Evolutionary conservation across 2,113 vertebrate species (phyloP).

Genomic region (Phoenicopterus ruber): DNA sequence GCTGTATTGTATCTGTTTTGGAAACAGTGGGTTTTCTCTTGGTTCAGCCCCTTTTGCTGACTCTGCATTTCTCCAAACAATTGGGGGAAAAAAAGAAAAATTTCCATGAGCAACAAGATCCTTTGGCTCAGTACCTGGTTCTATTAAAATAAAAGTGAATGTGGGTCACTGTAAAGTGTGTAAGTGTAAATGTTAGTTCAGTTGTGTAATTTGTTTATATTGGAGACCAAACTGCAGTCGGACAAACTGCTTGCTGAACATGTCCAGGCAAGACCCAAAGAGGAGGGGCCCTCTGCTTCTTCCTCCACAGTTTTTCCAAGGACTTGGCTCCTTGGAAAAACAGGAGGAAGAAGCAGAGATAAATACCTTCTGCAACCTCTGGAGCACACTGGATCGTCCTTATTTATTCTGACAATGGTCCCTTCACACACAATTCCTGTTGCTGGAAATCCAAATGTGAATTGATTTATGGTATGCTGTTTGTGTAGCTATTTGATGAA

Average conservation of each 20-base stretch:
- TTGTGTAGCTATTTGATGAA: background rate
- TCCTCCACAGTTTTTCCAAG: background rate
- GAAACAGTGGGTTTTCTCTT: background rate
- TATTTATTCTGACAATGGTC: background rate
- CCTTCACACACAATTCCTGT: background rate
- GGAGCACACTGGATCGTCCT: background rate
- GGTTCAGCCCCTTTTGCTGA: background rate
- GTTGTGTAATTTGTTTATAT: background rate
- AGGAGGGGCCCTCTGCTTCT: background rate
- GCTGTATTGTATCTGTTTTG: background rate
- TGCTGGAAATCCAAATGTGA: background rate
- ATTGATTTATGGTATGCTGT: background rate
- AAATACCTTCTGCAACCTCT: background rate
- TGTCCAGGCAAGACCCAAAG: background rate
- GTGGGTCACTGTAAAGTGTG: background rate
- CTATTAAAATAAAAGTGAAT: background rate
- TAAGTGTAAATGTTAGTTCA: background rate
- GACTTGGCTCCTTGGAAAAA: background rate
- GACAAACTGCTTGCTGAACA: background rate
- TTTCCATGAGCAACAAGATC: background rate
- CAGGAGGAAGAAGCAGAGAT: background rate
- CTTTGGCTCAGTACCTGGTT: background rate
- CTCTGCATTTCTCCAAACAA: background rate
- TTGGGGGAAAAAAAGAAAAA: background rate
- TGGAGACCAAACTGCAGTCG: background rate